Evolutionary conservation across 2,888 invertebrate genomes (phyloP).

Genomic region (Lysandra bellargus): DNA sequence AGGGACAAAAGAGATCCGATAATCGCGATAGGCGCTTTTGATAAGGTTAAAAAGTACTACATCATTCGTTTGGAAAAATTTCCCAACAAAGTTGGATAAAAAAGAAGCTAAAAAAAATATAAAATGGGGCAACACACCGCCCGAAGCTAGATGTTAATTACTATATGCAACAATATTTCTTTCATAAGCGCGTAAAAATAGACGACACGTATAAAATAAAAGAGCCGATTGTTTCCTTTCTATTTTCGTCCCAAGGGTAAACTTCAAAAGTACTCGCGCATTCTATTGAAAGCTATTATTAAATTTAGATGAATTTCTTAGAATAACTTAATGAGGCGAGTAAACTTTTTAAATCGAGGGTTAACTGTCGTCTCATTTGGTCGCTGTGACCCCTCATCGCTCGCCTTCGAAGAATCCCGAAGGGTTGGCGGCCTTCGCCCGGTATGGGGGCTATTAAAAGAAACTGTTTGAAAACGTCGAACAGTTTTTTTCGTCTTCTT

Average conservation of each 20-base stretch:
- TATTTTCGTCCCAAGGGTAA: neutral
- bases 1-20: neutral
- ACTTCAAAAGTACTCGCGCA: neutral
- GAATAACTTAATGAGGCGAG: neutral
- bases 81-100: neutral
- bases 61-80: neutral
- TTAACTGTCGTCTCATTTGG: neutral
- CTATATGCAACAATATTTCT: slow-evolving; percentile 9
- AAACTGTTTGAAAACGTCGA: neutral
- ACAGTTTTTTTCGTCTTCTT: neutral
- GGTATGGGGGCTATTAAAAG: neutral
- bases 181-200: slow-evolving; percentile 14
- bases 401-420: neutral
- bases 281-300: neutral
- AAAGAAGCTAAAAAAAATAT: neutral
- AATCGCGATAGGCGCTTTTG: too few species aligned
- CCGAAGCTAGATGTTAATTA: slow-evolving; percentile 9
- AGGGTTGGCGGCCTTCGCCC: neutral
- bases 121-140: neutral
- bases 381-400: neutral
- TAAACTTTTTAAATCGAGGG: neutral
- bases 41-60: too few species aligned
- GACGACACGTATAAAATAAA: neutral
- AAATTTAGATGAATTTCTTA: neutral
- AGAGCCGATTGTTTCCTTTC: neutral